These are phyloP conservation scores for Oryzaephilus surinamensis DNA, from an alignment of 1,140 invertebrate species.

Conservation along the genomic window DNA sequence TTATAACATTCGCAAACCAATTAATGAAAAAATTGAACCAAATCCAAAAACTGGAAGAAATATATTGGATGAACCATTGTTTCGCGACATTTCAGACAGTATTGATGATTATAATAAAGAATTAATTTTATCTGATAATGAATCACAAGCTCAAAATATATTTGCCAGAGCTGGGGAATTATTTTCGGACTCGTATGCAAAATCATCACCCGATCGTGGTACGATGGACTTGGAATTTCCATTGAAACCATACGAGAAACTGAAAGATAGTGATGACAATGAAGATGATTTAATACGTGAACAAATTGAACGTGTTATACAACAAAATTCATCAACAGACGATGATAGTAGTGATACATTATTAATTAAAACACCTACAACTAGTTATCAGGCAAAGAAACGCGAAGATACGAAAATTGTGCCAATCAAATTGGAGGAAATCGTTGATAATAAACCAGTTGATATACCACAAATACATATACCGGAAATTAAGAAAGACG, in stretches of 20 bases:
- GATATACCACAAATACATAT: constrained; percentile 7
- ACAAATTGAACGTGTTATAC: constrained; percentile 29
- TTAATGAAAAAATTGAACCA: constrained; percentile 13
- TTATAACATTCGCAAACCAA: constrained; percentile 26
- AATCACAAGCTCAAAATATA: constrained; percentile 44
- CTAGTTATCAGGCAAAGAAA: constrained; percentile 16
- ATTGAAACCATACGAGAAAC: constrained; percentile 31
- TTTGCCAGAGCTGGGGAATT: constrained; percentile 48
- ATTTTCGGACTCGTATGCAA: constrained; percentile 38
- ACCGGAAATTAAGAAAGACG: constrained; percentile 6
- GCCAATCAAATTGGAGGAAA: constrained; percentile 17
- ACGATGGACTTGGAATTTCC: constrained; percentile 34
- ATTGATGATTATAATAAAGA: constrained; percentile 41
- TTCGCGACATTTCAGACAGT: constrained; percentile 34
- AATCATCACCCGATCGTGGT: constrained; percentile 28
- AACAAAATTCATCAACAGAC: constrained; percentile 35
- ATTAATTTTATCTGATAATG: constrained; percentile 44
- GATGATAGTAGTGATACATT: constrained; percentile 36
- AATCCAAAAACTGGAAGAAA: constrained; percentile 16
- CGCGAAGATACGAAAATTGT: constrained; percentile 16
- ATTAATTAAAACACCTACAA: constrained; percentile 23
- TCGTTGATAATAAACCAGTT: constrained; percentile 21
- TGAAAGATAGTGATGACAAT: constrained; percentile 36
- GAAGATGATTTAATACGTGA: constrained; percentile 4
- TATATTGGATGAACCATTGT: constrained; percentile 25